A percentile compares a stretch with the other conserved stretches of the same genome.
Conservation (phyloP, 1,140 invertebrate genomes). For the Brachionus paranguensis region DNA sequence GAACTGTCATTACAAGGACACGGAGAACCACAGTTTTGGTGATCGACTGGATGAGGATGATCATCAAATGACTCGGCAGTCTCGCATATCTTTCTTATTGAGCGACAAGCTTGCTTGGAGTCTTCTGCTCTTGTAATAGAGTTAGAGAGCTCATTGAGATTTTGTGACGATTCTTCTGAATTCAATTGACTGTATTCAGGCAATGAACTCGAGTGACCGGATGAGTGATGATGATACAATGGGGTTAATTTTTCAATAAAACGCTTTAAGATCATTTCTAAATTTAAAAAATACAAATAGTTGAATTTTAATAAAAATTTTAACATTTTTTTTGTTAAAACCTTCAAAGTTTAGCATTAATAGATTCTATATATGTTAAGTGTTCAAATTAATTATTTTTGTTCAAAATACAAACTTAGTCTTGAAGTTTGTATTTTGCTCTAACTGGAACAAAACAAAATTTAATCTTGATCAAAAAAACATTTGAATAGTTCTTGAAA, state of each 20-base stretch:
- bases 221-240: neutral
- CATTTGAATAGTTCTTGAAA: neutral
- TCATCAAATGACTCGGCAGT: constrained; percentile 10
- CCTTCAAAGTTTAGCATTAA: neutral
- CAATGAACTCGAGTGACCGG: neutral
- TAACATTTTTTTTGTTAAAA: neutral
- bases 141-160: neutral
- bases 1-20: neutral
- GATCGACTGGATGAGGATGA: neutral
- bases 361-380: constrained; percentile 27
- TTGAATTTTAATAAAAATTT: neutral
- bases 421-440: neutral
- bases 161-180: neutral
- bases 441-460: neutral
- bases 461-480: neutral
- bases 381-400: neutral
- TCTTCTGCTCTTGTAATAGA: neutral
- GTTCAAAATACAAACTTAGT: neutral
- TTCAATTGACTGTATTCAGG: neutral
- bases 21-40: neutral
- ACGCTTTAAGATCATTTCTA: constrained; percentile 13
- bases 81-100: neutral
- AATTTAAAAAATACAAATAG: neutral
- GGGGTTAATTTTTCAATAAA: constrained; percentile 6
- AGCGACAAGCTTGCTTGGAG: neutral